Base-by-base conservation (phyloP, 1,140 invertebrate species). In the Babylonia areolata region DNA sequence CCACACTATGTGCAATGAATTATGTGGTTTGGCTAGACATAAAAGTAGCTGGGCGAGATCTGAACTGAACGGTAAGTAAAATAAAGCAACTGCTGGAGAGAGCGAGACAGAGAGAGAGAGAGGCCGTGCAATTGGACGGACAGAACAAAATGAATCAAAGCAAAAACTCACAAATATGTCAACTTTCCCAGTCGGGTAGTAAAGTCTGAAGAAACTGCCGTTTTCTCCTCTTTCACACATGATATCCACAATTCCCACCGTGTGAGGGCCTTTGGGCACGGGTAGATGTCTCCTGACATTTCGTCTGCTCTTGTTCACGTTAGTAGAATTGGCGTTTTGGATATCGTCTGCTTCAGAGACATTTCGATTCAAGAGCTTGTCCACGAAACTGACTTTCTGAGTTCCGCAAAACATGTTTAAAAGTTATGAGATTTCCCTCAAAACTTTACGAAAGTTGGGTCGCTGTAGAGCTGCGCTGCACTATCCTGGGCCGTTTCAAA, bases 211-310 rank as follows among this genome's bases (percentile, higher is more conserved):
- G 84, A 93, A 92, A 3, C 85, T 80, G 5, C 91, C 91, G 37
- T 90, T 81, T 71, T 91, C 89, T n/a, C 77, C 82, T 12, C 46
- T 33, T 35, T 91, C 90, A 73, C 87, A 89, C 91, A 93, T 93
- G 58, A 93, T 77, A 86, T 93, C 93, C 79, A 92, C 88, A 81
- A 91, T 91, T 54, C 92, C 93, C 2, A 93, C 91, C 23, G 90
- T 91, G 87, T 91, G 91, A 17, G 87, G 86, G 15, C 93, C 93
- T 28, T 84, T 88, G 15, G 89, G 88, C 28, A 88, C 81, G 17
- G 93, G 93, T 1, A 93, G 75, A 86, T 93, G 93, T 39, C 88
- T 85, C 0, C 92, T 90, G 35, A 88, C 71, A 81, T 88, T 85
- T 5, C 75, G 78, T 80, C 69, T 82, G 5, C 58, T 81, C 28